Base-by-base conservation (phyloP, 2,888 invertebrate species). In the Schrankia costaestrigalis region DNA sequence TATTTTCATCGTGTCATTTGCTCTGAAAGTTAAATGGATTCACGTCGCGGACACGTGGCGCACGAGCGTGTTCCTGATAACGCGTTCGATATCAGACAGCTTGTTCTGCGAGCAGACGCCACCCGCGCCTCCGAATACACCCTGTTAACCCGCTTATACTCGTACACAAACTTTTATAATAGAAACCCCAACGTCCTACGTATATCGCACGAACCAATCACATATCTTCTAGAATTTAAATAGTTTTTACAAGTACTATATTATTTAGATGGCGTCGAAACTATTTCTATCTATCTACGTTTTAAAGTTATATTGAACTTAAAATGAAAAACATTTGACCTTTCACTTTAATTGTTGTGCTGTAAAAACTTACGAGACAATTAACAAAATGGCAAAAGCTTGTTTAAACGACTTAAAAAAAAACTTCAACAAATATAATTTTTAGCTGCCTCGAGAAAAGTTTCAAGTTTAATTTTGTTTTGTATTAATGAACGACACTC, bases 81-180 rank as follows among this genome's bases (percentile, higher is more conserved):
- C 52, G 32, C 34, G 42, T 27, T 31, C 34, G 35, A 28, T 22
- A 15, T 11, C 34, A 27, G 42, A 37, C 41, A 40, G 35, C 39
- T 36, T 44, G 33, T 43, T 47, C 30, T 42, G 40, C 41, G 44
- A 39, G 34, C 48, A 46, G 38, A 35, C 36, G 39, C 13, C 2
- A 6, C 41, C 30, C 25, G 30, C 45, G 39, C 34, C 32, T 47
- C 40, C 43, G 43, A 43, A n/a, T n/a, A n/a, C n/a, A n/a, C n/a
- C n/a, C 56, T 51, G 55, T 53, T 55, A 54, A 49, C 63, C 61
- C 53, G 50, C 70, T 78, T 70, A 80, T 77, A 79, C 77, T 81
- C n/a, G n/a, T n/a, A n/a, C n/a, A n/a, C 75, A 79, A 83, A 82
- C 76, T 84, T 82, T 80, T 72, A 74, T 75, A 78, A 78, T 75